These are phyloP conservation scores for Haplotaxodon microlepis DNA, from an alignment of 2,113 vertebrate genomes.

Conservation along the genomic window DNA sequence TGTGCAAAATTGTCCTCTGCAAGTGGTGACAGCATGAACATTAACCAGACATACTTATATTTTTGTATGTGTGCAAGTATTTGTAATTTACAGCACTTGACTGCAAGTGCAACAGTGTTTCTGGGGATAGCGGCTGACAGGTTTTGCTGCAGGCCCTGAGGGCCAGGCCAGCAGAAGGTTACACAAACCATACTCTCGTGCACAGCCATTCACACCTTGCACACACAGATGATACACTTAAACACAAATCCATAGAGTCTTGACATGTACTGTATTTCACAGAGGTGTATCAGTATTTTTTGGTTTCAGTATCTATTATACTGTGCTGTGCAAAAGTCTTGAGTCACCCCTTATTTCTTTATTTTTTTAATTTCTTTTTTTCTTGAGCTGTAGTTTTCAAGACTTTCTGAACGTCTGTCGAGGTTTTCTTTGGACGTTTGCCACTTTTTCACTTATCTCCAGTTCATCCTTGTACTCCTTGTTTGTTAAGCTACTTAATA, in stretches of 20 bases:
- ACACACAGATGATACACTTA: neutral
- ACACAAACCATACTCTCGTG: neutral
- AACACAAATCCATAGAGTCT: neutral
- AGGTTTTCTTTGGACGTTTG: fast-evolving
- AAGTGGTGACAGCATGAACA: slow-evolving; percentile 48
- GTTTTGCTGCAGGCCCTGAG: slow-evolving; percentile 69
- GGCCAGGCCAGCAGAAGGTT: slow-evolving; percentile 69
- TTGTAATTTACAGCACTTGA: slow-evolving; percentile 70
- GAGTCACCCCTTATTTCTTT: neutral
- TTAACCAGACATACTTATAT: slow-evolving; percentile 52
- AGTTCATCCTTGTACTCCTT: neutral
- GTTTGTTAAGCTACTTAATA: neutral
- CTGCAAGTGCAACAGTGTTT: slow-evolving; percentile 68
- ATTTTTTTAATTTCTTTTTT: neutral
- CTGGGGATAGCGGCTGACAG: slow-evolving; percentile 66
- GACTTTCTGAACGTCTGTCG: fast-evolving
- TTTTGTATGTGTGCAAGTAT: slow-evolving; percentile 18
- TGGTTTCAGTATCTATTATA: neutral
- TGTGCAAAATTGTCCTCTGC: neutral
- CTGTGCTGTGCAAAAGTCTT: neutral
- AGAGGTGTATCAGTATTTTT: slow-evolving; percentile 4
- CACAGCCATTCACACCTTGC: neutral
- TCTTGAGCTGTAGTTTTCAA: fast-evolving
- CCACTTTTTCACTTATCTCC: neutral
- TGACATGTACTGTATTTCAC: neutral